Conservation (phyloP, 1,140 invertebrate species). For the Drosophila quadrilineata region DNA sequence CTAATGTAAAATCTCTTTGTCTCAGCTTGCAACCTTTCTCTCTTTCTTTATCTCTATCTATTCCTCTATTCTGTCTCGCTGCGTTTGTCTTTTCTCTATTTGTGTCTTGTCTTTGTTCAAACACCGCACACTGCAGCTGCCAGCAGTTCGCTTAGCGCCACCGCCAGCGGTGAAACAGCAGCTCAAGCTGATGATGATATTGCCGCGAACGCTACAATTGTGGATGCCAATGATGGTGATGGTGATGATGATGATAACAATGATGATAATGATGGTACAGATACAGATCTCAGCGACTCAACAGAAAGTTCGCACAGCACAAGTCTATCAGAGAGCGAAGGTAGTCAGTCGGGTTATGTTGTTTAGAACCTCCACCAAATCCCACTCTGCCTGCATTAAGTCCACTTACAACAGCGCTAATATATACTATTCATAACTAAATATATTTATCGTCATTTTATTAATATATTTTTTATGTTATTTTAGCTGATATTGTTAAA, state of each 20-base stretch:
- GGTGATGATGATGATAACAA: conserved; percentile 31
- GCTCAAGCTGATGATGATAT: conserved; percentile 25
- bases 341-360: conserved; percentile 62
- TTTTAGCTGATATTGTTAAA: conserved; percentile 63
- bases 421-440: background rate
- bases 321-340: conserved; percentile 72
- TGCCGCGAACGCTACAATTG: conserved; percentile 1
- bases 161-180: no score
- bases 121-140: conserved; percentile 72
- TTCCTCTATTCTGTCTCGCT: conserved; percentile 5
- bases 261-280: conserved; percentile 51
- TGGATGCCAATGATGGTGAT: conserved; percentile 1
- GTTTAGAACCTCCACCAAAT: conserved; percentile 23
- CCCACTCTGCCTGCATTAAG: conserved; percentile 25
- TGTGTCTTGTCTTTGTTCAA: conserved; percentile 71
- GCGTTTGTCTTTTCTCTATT: conserved; percentile 40
- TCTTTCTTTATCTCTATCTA: conserved; percentile 18
- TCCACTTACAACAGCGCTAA: conserved; percentile 15
- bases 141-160: conserved; percentile 46
- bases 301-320: conserved; percentile 81
- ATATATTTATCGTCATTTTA: background rate
- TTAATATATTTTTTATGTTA: conserved; percentile 12
- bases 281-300: conserved; percentile 79
- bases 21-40: conserved; percentile 32
- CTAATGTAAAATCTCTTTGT: conserved; percentile 33